Percentiles rank a stretch among this genome's conserved stretches.
phyloP scores from a whole-genome alignment of 1,140 invertebrate genomes.

The Triops cancriformis region DNA sequence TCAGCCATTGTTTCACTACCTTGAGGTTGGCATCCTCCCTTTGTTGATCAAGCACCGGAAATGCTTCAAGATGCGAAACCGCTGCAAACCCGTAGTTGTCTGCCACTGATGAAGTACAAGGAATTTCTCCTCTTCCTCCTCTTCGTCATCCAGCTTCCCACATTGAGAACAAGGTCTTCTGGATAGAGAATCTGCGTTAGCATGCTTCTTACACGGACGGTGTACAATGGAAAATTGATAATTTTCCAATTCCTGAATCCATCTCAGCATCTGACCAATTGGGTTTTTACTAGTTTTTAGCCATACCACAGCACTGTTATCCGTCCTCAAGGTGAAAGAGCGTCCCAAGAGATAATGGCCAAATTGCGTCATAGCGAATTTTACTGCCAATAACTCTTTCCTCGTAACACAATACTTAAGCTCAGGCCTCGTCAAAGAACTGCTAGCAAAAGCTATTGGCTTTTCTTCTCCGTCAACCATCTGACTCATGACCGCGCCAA shows the following conservation, averaged over 20 bases:
- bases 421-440: slow-evolving; percentile 35
- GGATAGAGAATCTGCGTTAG: slow-evolving; percentile 32
- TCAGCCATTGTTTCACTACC: too few relatives aligned
- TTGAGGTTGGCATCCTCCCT: too few relatives aligned
- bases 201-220: too few relatives aligned
- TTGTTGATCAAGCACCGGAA: too few relatives aligned
- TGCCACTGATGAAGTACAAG: too few relatives aligned
- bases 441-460: slow-evolving; percentile 31
- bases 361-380: slow-evolving; percentile 37
- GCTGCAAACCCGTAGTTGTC: too few relatives aligned
- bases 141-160: background rate
- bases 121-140: too few relatives aligned
- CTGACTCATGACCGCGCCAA: slow-evolving; percentile 41
- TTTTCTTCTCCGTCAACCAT: slow-evolving; percentile 32
- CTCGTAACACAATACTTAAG: slow-evolving; percentile 38
- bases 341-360: slow-evolving; percentile 37
- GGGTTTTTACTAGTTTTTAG: slow-evolving; percentile 35
- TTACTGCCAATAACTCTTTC: slow-evolving; percentile 40
- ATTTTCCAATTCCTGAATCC: slow-evolving; percentile 33
- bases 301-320: too few relatives aligned
- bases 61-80: too few relatives aligned
- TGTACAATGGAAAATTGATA: slow-evolving; percentile 32
- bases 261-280: slow-evolving; percentile 32
- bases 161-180: background rate
- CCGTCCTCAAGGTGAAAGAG: slow-evolving; percentile 39